Conservation (phyloP, 2,797 vertebrate genomes). For the Telmatherina bonti region DNA sequence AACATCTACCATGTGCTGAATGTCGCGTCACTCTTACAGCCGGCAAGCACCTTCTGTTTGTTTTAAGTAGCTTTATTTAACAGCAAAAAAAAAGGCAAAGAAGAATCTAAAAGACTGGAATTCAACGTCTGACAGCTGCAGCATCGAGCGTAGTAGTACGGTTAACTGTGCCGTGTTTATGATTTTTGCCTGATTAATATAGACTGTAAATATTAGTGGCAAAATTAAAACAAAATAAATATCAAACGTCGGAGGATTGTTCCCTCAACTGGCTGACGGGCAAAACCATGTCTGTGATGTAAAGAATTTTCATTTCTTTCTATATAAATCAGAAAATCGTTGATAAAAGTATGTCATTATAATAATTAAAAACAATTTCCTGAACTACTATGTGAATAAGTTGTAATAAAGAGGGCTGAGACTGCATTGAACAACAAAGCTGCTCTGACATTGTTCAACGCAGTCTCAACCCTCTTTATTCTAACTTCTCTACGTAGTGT, state of each 20-base stretch:
- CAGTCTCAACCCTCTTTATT: neutral
- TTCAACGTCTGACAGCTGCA: constrained; percentile 7
- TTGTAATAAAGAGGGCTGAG: neutral
- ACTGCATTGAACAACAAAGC: neutral
- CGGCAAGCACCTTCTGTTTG: neutral
- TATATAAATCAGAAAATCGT: neutral
- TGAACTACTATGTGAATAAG: neutral
- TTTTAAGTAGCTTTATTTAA: neutral
- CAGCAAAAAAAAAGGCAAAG: constrained; percentile 5
- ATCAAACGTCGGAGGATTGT: constrained; percentile 14
- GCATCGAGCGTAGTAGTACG: constrained; percentile 34
- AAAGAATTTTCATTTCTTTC: neutral
- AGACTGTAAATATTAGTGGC: constrained; percentile 29
- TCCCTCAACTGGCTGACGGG: constrained; percentile 21
- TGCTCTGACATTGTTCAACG: neutral
- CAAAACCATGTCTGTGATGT: constrained; percentile 21
- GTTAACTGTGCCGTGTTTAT: constrained; percentile 40
- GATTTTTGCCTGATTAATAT: constrained; percentile 41
- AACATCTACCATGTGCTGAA: neutral
- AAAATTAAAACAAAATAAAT: constrained; percentile 45
- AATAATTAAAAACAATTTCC: no score
- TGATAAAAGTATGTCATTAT: no score
- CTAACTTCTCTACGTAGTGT: neutral
- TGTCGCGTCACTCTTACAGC: neutral
- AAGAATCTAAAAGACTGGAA: constrained; percentile 12